Conservation (phyloP, 2,113 vertebrate species). For the Galbula dea region DNA sequence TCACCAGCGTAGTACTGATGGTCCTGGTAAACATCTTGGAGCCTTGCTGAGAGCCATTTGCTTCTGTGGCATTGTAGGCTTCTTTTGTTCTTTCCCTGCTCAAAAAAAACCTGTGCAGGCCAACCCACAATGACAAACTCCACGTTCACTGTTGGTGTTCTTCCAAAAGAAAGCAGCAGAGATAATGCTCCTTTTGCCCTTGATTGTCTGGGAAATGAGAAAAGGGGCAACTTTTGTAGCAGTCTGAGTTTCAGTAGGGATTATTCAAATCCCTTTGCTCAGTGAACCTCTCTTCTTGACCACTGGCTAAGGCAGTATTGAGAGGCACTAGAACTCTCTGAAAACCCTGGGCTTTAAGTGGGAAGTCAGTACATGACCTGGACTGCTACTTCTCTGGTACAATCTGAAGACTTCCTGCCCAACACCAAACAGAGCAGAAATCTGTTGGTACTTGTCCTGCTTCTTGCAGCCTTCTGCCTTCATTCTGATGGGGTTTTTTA, state of each 20-base stretch:
- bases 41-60: background rate
- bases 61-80: background rate
- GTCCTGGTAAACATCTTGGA: background rate
- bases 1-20: rapidly evolving
- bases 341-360: background rate
- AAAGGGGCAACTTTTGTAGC: background rate
- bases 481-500: background rate
- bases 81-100: background rate
- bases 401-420: background rate
- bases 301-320: background rate
- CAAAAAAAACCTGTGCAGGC: background rate
- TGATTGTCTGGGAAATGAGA: background rate
- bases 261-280: background rate
- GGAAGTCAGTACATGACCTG: background rate
- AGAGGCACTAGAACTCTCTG: background rate
- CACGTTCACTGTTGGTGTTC: background rate
- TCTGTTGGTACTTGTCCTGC: background rate
- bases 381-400: background rate
- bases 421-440: background rate
- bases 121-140: background rate
- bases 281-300: background rate
- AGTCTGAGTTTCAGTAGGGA: background rate
- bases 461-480: background rate
- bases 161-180: background rate
- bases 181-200: background rate